Conservation (phyloP, 2,113 vertebrate species). For the Monopterus albus region DNA sequence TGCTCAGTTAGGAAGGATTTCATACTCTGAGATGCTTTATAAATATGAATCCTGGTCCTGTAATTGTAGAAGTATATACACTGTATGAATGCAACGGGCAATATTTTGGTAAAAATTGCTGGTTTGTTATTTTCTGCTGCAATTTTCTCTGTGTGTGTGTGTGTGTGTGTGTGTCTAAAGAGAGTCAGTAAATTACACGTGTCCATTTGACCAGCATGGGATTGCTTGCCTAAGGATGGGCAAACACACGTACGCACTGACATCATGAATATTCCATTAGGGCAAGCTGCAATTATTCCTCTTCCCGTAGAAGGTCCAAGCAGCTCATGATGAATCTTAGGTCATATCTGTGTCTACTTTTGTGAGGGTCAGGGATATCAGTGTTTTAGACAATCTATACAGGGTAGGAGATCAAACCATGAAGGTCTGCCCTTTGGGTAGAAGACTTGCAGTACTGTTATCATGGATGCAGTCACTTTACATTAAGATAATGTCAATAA, state of each 20-base stretch:
- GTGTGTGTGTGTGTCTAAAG: neutral
- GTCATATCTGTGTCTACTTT: conserved; percentile 47
- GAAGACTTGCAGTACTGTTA: conserved; percentile 9
- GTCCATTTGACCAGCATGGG: conserved; percentile 9
- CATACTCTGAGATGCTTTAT: too few relatives aligned
- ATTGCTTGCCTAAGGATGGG: conserved; percentile 33
- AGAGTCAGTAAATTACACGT: conserved; percentile 15
- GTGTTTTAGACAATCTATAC: conserved; percentile 32
- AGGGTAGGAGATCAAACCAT: conserved; percentile 31
- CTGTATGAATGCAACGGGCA: neutral
- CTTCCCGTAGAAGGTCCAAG: conserved; percentile 22
- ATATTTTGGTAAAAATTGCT: neutral
- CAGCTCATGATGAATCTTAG: conserved; percentile 46
- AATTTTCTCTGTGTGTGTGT: conserved; percentile 1
- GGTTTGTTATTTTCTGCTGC: neutral
- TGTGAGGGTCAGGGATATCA: conserved; percentile 34
- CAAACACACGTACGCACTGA: conserved; percentile 25
- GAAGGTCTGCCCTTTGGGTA: conserved; percentile 27
- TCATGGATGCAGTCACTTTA: conserved; percentile 19
- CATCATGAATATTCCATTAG: conserved; percentile 64
- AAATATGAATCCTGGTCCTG: too few relatives aligned
- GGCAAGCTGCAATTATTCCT: conserved; percentile 32
- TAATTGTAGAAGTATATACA: neutral
- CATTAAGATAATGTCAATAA: conserved; percentile 13
- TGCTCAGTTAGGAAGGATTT: too few relatives aligned